Evolutionary conservation across 2,888 invertebrate genomes (phyloP).

Genomic region (Dusona sp.): DNA sequence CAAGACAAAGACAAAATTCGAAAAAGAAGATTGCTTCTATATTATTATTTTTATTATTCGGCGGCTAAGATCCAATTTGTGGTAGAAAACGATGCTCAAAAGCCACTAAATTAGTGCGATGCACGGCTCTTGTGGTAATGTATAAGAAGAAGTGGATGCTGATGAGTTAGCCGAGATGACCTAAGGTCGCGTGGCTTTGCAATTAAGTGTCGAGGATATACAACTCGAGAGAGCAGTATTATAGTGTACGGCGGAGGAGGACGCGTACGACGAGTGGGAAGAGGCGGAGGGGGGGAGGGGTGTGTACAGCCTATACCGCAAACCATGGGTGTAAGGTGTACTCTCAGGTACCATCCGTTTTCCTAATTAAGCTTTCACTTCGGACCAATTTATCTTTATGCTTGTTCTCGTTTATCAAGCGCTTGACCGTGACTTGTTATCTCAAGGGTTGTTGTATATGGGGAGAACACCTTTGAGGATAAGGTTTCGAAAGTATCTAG

Average conservation of each 20-base stretch:
- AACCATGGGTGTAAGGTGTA: slow-evolving; percentile 49
- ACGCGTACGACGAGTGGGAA: not conserved
- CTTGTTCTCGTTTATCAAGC: slow-evolving; percentile 44
- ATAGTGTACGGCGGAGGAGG: not conserved
- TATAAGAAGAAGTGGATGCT: slow-evolving; percentile 29
- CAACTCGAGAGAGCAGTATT: not conserved
- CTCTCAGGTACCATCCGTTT: slow-evolving; percentile 57
- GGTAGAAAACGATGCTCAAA: not conserved
- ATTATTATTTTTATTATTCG: not conserved
- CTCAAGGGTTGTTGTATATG: not conserved
- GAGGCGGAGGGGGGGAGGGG: not conserved
- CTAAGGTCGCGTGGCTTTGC: slow-evolving; percentile 51
- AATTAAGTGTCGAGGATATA: slow-evolving; percentile 53
- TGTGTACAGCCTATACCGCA: slow-evolving; percentile 9
- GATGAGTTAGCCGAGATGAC: slow-evolving; percentile 43
- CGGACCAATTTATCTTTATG: slow-evolving; percentile 33
- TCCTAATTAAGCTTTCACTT: slow-evolving; percentile 57
- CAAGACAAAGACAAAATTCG: not conserved
- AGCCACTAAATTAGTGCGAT: slow-evolving; percentile 27
- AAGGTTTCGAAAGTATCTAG: not conserved
- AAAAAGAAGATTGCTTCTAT: not conserved
- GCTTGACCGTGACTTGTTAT: slow-evolving; percentile 9
- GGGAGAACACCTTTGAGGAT: not conserved
- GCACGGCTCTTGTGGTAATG: not conserved
- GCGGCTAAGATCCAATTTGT: not conserved